Evolutionary conservation across 2,113 vertebrate genomes (phyloP).

Genomic region (Syngnathus floridae): DNA sequence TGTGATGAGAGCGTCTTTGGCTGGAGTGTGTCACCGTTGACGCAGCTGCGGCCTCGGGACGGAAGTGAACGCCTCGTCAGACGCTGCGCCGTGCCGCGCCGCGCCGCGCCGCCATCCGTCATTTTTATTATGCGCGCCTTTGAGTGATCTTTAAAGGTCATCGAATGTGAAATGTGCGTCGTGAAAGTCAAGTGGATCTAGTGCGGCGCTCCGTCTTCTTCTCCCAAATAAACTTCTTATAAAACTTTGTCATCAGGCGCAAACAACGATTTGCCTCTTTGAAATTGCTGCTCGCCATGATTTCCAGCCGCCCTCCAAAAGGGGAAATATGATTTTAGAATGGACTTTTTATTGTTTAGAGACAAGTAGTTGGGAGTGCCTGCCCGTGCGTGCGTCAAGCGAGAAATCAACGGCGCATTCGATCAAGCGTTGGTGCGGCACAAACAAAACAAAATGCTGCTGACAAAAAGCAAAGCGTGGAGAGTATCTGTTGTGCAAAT

Average conservation of each 20-base stretch:
- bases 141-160: slow-evolving; percentile 52
- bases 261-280: slow-evolving; percentile 8
- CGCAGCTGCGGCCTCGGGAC: slow-evolving; percentile 35
- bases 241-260: slow-evolving; percentile 22
- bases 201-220: slow-evolving; percentile 18
- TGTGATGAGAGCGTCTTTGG: slow-evolving; percentile 62
- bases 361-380: slow-evolving; percentile 21
- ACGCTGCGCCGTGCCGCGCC: not conserved
- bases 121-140: slow-evolving; percentile 49
- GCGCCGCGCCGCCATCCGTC: slow-evolving; percentile 41
- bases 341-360: not conserved
- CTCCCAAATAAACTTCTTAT: slow-evolving; percentile 29
- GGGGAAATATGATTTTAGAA: not conserved
- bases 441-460: not conserved
- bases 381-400: slow-evolving; percentile 5
- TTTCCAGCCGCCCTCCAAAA: not conserved
- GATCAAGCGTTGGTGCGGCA: not conserved
- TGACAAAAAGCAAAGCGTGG: not conserved
- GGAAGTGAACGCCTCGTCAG: slow-evolving; percentile 41
- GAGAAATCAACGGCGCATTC: not conserved
- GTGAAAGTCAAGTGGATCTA: slow-evolving; percentile 28
- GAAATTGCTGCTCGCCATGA: slow-evolving; percentile 27
- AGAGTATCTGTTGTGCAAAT: no score
- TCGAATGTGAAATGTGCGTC: slow-evolving; percentile 39
- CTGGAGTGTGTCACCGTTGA: slow-evolving; percentile 51